Percentiles rank a stretch among this genome's conserved stretches.
Conservation (phyloP, 2,113 vertebrate species). For the Paratilapia polleni region DNA sequence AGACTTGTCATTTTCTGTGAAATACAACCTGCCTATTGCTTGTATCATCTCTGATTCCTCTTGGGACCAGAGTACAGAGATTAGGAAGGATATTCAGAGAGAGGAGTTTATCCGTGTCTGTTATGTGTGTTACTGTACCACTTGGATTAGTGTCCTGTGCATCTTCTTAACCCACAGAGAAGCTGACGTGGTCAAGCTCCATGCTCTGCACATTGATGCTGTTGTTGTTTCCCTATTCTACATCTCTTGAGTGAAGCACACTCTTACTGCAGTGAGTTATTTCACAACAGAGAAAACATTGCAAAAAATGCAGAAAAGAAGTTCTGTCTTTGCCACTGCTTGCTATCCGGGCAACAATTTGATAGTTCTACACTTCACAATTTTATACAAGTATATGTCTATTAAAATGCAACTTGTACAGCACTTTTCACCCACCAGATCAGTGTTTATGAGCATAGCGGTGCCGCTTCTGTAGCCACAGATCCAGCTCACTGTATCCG, state of each 20-base stretch:
- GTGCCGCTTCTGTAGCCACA: constrained; percentile 36
- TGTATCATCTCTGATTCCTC: constrained; percentile 40
- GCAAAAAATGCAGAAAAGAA: not conserved
- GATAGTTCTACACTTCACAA: not conserved
- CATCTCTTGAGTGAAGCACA: constrained; percentile 28
- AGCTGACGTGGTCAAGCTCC: constrained; percentile 28
- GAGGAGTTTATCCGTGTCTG: constrained; percentile 49
- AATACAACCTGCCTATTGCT: constrained; percentile 40
- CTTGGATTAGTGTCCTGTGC: constrained; percentile 49
- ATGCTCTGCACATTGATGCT: constrained; percentile 4
- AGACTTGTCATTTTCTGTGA: constrained; percentile 42
- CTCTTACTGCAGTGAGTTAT: constrained; percentile 6
- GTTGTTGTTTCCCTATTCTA: constrained; percentile 11
- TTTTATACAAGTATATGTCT: not conserved
- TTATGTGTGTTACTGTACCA: constrained; percentile 1
- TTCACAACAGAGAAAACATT: not conserved
- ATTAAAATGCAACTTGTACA: constrained; percentile 41
- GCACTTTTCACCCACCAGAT: constrained; percentile 35
- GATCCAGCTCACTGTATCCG: constrained; percentile 72
- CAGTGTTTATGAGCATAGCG: constrained; percentile 39
- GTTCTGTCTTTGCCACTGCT: not conserved
- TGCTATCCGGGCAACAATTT: not conserved
- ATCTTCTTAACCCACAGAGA: constrained; percentile 38
- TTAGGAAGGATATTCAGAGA: constrained; percentile 44
- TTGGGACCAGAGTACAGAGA: constrained; percentile 29